Base-by-base conservation (phyloP, 2,888 invertebrate genomes). In the Sesia apiformis region DNA sequence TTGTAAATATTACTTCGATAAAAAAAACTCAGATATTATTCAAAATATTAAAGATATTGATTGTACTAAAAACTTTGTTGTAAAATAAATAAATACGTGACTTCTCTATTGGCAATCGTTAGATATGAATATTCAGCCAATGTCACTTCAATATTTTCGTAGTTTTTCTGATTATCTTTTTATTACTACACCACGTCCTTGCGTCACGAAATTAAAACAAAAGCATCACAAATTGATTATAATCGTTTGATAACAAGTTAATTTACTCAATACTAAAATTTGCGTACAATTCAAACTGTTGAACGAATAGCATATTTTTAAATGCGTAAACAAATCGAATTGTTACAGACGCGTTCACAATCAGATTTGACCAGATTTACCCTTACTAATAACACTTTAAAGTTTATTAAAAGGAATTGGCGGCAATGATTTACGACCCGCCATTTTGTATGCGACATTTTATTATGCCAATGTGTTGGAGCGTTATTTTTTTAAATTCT, bases 321-420 rank as follows among this genome's bases (percentile, higher is more conserved):
- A 71, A 63, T 67, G 72, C 78, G 80, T 81, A 78, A 77, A 83
- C 76, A 64, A 69, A 65, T 61, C 54, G 53, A 58, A 58, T 58
- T 60, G 60, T 59, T 61, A 57, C 61, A 56, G 53, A 52, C 52
- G 55, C 66, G 69, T 69, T 66, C 69, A 46, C n/a, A 46, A 46
- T 46, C 23, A 8, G 46, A n/a, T 8, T 46, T 23, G 46, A 46
- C 64, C 67, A 61, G 72, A 81, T 81, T 79, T 78, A 78, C 84
- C 82, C 78, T 84, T 74, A 76, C 83, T 87, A 88, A 88, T 86
- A 82, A 86, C 72, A 65, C 74, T 84, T 85, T 78, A 81, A 82
- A 80, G 80, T 84, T 54, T 84, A 83, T 81, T 84, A 85, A 77
- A 74, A 81, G 83, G 79, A 86, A 86, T 84, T 81, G 76, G 76